Conservation (phyloP, 1,140 invertebrate genomes). For the Orius insidiosus region DNA sequence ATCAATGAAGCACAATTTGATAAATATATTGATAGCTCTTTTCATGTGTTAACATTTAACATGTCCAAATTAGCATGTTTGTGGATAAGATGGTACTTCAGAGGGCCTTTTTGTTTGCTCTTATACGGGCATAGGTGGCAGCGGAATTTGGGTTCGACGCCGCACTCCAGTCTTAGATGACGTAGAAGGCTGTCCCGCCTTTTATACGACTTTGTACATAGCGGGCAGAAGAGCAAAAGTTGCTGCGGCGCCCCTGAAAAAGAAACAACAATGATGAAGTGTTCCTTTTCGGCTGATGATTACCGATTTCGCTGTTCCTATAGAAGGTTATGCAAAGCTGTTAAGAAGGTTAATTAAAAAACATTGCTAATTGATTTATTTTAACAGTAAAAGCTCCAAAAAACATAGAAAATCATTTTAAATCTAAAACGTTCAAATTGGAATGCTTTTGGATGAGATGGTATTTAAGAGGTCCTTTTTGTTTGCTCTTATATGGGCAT, state of each 20-base stretch:
- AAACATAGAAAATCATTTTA: too few species aligned
- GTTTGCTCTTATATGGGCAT: slow-evolving; percentile 25
- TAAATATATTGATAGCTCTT: too few species aligned
- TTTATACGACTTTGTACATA: slow-evolving; percentile 18
- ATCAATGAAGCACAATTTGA: too few species aligned
- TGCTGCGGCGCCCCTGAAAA: background rate
- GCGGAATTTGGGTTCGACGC: slow-evolving; percentile 25
- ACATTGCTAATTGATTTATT: too few species aligned
- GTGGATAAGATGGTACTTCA: slow-evolving; percentile 22
- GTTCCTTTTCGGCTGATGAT: too few species aligned
- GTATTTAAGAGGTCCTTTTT: slow-evolving; percentile 23
- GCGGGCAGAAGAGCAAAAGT: slow-evolving; percentile 1
- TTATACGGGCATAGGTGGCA: slow-evolving; percentile 35
- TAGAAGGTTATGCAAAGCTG: too few species aligned
- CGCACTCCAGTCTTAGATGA: slow-evolving; percentile 19
- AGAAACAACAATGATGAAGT: background rate
- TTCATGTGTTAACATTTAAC: too few species aligned
- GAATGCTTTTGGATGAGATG: slow-evolving; percentile 21
- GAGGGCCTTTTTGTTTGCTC: slow-evolving; percentile 28
- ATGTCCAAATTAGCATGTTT: slow-evolving; percentile 11
- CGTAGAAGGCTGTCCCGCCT: slow-evolving; percentile 18
- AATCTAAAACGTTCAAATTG: too few species aligned
- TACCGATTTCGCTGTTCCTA: too few species aligned
- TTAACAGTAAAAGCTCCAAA: too few species aligned
- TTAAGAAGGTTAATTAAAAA: too few species aligned